phyloP scores from a whole-genome alignment of 2,113 vertebrate species.

The Monopterus albus region DNA sequence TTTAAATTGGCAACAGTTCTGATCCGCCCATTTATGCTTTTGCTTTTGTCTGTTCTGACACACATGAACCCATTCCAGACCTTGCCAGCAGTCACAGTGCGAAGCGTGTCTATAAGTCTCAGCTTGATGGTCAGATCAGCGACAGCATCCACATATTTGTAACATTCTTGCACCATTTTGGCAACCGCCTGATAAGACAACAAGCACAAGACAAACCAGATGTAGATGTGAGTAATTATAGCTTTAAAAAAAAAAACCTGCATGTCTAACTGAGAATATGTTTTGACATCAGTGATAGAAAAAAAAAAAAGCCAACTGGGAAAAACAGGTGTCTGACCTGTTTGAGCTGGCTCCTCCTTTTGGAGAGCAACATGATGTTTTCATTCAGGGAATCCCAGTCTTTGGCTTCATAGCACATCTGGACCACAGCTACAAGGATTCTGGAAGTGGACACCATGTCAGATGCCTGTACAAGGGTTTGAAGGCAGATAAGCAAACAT shows the following conservation, averaged over 20 bases:
- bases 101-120: slow-evolving; percentile 94
- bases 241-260: not conserved
- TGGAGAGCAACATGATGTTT: slow-evolving; percentile 96
- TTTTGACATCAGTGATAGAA: not conserved
- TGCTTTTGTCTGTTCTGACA: not conserved
- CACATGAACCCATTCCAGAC: slow-evolving; percentile 67
- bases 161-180: slow-evolving; percentile 99
- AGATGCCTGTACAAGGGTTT: slow-evolving; percentile 86
- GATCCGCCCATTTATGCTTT: not conserved
- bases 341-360: slow-evolving; percentile 97
- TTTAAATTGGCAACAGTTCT: not conserved
- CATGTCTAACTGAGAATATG: not conserved
- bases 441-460: slow-evolving; percentile 98
- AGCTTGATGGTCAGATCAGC: slow-evolving; percentile 94
- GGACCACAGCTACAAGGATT: slow-evolving; percentile 95
- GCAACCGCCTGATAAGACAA: slow-evolving; percentile 89
- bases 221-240: not conserved
- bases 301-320: not conserved
- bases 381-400: slow-evolving; percentile 98
- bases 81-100: slow-evolving; percentile 98
- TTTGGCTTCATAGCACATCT: slow-evolving; percentile 96
- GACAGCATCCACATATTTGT: slow-evolving; percentile 91
- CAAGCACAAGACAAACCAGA: slow-evolving; percentile 12
- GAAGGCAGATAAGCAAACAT: not conserved
- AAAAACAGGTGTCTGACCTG: slow-evolving; percentile 81